Evolutionary conservation across 2,797 vertebrate genomes (phyloP), one percentile per base, ranked within the genome.

Genomic region (Allenopithecus nigroviridis): DNA sequence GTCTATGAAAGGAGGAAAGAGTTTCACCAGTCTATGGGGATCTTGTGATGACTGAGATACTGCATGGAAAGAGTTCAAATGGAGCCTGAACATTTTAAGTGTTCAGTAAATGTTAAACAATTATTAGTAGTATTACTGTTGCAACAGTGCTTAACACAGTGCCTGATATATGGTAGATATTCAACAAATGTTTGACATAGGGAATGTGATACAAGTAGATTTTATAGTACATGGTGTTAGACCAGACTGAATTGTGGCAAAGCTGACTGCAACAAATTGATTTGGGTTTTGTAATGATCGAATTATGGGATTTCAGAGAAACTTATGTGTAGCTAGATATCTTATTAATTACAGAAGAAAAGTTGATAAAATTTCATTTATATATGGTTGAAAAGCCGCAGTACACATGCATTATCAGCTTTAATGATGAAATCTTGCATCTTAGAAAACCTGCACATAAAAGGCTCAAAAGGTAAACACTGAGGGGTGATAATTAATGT

Each of bases 281-380:
- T 68, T 93, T 92, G 64, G 64, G 59, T 36, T 80, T 95, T 72
- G 26, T n/a, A 61, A 88, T 46, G 72, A 94, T 87, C 3, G 61
- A 89, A 84, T 78, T 80, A 24, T 9, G 17, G 28, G 46, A 50
- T 92, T 94, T 80, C 17, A 79, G 75, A 92, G 19, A 92, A 70
- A 61, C 13, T 24, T 41, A 89, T 5, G n/a, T 30, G 43, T 39
- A 53, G 41, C 30, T 86, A 75, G 9, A 36, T 80, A 39, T 53
- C 43, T 91, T 94, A 21, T 57, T 85, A 57, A 96, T 85, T 78
- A 48, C 26, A 88, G 83, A 70, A 41, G 22, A 70, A 92, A 95
- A 81, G 50, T 30, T 93, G 53, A 43, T 80, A 90, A 72, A 72
- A 33, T 41, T 21, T 68, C 13, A 33, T 70, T 91, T 88, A n/a